Conservation (phyloP, 2,797 vertebrate genomes). For the Thunnus albacares region DNA sequence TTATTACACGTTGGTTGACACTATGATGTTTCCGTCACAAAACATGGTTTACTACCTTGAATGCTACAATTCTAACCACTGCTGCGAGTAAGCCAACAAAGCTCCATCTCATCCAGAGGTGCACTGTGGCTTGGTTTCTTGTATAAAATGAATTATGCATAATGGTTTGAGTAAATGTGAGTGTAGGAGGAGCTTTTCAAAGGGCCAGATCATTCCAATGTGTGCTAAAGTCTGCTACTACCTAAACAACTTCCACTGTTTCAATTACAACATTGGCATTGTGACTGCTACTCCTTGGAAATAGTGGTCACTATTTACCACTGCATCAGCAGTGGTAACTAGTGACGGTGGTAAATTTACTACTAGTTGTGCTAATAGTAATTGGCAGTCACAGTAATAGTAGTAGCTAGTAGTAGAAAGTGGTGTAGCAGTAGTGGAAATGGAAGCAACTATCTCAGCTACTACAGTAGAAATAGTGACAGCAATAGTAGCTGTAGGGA, state of each 20-base stretch:
- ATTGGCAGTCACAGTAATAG: neutral
- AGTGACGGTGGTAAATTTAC: neutral
- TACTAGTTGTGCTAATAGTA: neutral
- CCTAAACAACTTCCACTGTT: neutral
- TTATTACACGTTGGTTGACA: neutral
- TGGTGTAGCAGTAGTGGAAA: neutral
- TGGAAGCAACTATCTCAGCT: neutral
- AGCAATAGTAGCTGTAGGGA: neutral
- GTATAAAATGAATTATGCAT: slow-evolving; percentile 7
- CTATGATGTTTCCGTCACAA: slow-evolving; percentile 1
- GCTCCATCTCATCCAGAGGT: neutral
- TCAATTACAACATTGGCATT: too few relatives aligned
- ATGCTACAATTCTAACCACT: neutral
- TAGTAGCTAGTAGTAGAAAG: neutral
- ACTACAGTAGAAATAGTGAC: too few relatives aligned
- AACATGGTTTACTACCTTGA: neutral
- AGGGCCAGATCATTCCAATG: neutral
- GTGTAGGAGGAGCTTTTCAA: neutral
- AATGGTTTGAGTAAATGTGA: neutral
- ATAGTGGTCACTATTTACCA: neutral
- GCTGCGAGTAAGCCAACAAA: neutral
- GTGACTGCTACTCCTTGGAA: neutral
- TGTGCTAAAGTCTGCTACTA: neutral
- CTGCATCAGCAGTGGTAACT: neutral
- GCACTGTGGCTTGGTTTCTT: neutral